Evolutionary conservation across 2,113 vertebrate species (phyloP).

Genomic region (Ploceus nigricollis): DNA sequence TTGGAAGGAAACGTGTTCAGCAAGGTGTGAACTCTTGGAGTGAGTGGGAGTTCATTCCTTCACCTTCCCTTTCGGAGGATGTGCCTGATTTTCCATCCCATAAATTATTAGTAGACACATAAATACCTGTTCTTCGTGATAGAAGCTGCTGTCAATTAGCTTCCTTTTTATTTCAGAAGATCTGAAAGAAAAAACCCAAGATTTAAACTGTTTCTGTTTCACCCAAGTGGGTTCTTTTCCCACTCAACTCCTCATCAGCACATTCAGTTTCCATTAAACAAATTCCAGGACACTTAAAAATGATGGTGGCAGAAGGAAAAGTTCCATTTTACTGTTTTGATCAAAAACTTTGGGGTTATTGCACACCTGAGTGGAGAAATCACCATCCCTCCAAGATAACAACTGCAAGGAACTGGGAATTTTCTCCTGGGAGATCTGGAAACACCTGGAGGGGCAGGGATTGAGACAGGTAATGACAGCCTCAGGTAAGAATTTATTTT

Average conservation of each 20-base stretch:
- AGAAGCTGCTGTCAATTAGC: background rate
- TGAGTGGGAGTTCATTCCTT: background rate
- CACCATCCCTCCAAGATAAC: background rate
- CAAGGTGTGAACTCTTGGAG: background rate
- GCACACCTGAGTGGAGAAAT: background rate
- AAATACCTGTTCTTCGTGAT: background rate
- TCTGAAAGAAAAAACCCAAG: background rate
- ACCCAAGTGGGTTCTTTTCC: background rate
- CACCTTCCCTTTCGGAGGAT: background rate
- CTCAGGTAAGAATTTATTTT: background rate
- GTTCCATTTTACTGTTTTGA: background rate
- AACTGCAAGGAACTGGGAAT: background rate
- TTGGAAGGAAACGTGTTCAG: background rate
- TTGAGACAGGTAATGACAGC: background rate
- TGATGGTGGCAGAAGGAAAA: background rate
- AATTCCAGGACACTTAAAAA: background rate
- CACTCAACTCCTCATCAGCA: background rate
- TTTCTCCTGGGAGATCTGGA: background rate
- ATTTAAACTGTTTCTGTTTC: background rate
- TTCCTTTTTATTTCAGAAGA: background rate
- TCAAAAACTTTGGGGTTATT: accelerated
- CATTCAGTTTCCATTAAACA: background rate
- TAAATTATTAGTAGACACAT: background rate
- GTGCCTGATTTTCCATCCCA: background rate
- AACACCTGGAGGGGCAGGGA: background rate